These are phyloP conservation scores for Teleogryllus occipitalis DNA, from an alignment of 1,140 invertebrate species.

Conservation along the genomic window DNA sequence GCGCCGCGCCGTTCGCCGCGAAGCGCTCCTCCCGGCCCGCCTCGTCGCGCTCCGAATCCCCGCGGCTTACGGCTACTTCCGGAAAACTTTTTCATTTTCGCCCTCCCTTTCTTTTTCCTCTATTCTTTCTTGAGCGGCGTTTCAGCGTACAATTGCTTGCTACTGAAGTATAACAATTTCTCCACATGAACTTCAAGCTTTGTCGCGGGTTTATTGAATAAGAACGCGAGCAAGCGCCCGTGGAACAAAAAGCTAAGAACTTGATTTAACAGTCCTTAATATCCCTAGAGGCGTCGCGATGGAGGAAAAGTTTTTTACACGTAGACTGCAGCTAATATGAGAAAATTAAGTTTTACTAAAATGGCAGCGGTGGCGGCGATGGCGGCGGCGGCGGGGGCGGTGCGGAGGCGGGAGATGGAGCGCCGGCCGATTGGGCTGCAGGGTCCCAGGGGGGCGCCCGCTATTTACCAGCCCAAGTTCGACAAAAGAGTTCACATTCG, in stretches of 20 bases:
- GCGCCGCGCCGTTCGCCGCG: too few relatives aligned
- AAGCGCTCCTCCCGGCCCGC: not conserved
- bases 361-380: slow-evolving; percentile 8
- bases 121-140: slow-evolving; percentile 7
- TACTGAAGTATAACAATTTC: slow-evolving; percentile 13
- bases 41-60: not conserved
- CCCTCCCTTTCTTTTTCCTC: not conserved
- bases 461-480: slow-evolving; percentile 7
- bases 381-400: slow-evolving; percentile 8
- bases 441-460: not conserved
- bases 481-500: slow-evolving; percentile 17
- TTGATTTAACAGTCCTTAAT: slow-evolving; percentile 21
- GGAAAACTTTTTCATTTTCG: not conserved
- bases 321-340: slow-evolving; percentile 17
- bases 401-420: not conserved
- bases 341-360: slow-evolving; percentile 22
- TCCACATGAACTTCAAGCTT: slow-evolving; percentile 6
- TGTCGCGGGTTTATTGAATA: slow-evolving; percentile 9
- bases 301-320: slow-evolving; percentile 18
- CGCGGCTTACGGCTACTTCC: not conserved
- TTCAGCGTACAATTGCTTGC: slow-evolving; percentile 9
- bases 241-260: slow-evolving; percentile 15
- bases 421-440: not conserved
- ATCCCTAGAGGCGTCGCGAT: slow-evolving; percentile 12
- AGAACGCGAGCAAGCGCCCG: slow-evolving; percentile 6